These are phyloP conservation scores for Parnassius mnemosyne DNA, from an alignment of 2,888 invertebrate species.

Conservation along the genomic window DNA sequence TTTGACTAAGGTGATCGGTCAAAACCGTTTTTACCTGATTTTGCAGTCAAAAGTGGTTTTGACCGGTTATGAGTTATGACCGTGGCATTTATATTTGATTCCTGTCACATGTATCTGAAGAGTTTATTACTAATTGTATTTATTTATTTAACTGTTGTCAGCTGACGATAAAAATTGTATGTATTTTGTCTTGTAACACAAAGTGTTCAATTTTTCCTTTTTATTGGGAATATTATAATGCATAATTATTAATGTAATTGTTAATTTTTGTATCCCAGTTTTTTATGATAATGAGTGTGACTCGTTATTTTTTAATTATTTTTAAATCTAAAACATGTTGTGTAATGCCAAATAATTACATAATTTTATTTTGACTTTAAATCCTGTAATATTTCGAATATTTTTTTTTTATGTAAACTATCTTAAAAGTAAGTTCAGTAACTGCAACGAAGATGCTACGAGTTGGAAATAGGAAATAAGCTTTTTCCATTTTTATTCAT, in stretches of 20 bases:
- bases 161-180: constrained; percentile 55
- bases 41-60: no score
- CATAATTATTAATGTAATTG: constrained; percentile 49
- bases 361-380: constrained; percentile 65
- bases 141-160: constrained; percentile 55
- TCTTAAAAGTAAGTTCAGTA: constrained; percentile 53
- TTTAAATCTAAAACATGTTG: constrained; percentile 60
- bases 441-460: constrained; percentile 55
- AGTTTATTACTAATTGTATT: constrained; percentile 45
- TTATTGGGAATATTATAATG: constrained; percentile 52
- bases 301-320: constrained; percentile 61
- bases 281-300: constrained; percentile 64
- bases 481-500: no score
- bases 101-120: constrained; percentile 43
- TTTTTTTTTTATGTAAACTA: constrained; percentile 51
- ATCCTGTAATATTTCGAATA: constrained; percentile 66
- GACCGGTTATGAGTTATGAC: no score
- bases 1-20: no score
- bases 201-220: constrained; percentile 64
- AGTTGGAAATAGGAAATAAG: constrained; percentile 31
- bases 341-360: constrained; percentile 76
- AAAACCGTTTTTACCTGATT: no score
- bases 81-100: constrained; percentile 28
- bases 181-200: constrained; percentile 60
- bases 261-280: constrained; percentile 53